Evolutionary conservation across 2,113 vertebrate genomes (phyloP), one percentile per base, ranked within the genome.

Genomic region (Ivindomyrus marchei): DNA sequence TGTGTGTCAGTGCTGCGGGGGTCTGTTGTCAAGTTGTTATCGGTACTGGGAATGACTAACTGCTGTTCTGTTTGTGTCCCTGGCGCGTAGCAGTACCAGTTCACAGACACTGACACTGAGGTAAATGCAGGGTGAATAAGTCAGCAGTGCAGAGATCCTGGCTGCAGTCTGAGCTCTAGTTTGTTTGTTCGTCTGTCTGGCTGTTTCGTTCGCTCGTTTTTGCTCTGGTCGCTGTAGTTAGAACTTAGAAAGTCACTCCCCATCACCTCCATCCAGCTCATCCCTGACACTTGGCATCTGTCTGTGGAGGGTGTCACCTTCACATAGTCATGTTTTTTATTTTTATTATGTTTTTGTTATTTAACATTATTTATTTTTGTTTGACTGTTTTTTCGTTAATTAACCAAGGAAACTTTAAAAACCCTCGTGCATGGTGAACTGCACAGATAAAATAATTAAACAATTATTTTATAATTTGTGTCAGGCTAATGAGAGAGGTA

Each of bases 41-140:
- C 46, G 42, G 53, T 58, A 21, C 50, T 85, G 94, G 92, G 92
- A 96, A 92, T 97, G 96, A 98, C 92, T 92, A 36, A 93, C 94
- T 93, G 95, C 96, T 96, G 95, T 96, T 92, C 95, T 91, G 95
- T 95, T 96, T 96, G 94, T 97, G 95, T 97, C 95, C 94, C 94
- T 94, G 96, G 94, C 95, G 93, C 96, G 91, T 98, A 98, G 98
- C 98, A 98, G 96, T 98, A 98, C 98, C 98, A 98, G 97, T 98
- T 98, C 98, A 98, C 97, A 97, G 97, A 98, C 95, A 97, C 96
- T 97, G 97, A 98, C 93, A 97, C 42, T 10, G 89, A 99, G 98
- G 98, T 99, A 99, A 99, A 97, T 97, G 91, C 93, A 90, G 53
- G 92, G 94, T 94, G 94, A 36, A 36, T 13, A 95, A 95, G 92